Evolutionary conservation across 2,797 vertebrate species (phyloP).

Genomic region (Cyprinodon diabolis): DNA sequence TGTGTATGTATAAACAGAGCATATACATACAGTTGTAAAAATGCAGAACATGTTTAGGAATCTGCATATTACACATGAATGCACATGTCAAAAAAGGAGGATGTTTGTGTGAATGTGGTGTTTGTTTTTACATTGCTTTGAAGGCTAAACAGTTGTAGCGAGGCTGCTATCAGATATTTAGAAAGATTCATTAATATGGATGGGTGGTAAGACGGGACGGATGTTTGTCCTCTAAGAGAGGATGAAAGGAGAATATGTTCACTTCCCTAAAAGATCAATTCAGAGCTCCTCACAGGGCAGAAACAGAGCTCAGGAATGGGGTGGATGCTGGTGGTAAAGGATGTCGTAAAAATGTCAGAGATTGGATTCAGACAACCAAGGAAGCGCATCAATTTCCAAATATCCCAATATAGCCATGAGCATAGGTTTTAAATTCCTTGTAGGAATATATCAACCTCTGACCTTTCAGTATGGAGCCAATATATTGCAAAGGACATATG

Average conservation of each 20-base stretch:
- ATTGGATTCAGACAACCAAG: conserved; percentile 63
- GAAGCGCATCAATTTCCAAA: conserved; percentile 52
- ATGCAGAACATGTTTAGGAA: conserved; percentile 38
- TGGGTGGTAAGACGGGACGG: conserved; percentile 81
- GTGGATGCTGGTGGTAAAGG: conserved; percentile 44
- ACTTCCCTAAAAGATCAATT: conserved; percentile 76
- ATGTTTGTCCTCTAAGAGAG: conserved; percentile 88
- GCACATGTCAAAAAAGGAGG: conserved; percentile 23
- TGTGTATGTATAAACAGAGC: conserved; percentile 20
- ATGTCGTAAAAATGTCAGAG: conserved; percentile 67
- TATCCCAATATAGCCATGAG: conserved; percentile 27
- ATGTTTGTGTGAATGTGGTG: conserved; percentile 15
- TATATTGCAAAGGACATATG: neutral
- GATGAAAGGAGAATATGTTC: conserved; percentile 85
- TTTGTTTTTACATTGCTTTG: conserved; percentile 66
- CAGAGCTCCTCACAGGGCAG: conserved; percentile 64
- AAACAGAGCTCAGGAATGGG: conserved; percentile 46
- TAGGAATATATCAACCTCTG: neutral
- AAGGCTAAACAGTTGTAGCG: conserved; percentile 83
- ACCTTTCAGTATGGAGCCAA: neutral
- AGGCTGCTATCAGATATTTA: conserved; percentile 86
- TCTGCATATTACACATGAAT: conserved; percentile 22
- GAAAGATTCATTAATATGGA: conserved; percentile 88
- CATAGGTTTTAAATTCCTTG: neutral
- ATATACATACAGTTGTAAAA: conserved; percentile 18